Conservation (phyloP, 1,140 invertebrate species). For the Drosophila jambulina region DNA sequence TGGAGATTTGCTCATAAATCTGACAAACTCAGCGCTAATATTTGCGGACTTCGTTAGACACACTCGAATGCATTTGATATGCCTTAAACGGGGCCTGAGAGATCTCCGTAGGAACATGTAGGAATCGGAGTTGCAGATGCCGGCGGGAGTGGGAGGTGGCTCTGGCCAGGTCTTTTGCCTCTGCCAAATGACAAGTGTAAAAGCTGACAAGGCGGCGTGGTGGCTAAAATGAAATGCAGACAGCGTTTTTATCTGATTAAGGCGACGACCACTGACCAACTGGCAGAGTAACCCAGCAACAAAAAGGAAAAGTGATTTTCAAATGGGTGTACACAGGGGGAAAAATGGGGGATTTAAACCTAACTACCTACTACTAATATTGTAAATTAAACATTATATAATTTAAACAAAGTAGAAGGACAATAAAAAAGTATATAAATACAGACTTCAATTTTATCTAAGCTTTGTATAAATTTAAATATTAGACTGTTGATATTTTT, state of each 20-base stretch:
- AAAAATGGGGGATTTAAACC: background rate
- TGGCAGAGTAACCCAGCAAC: conserved; percentile 18
- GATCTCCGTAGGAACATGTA: conserved; percentile 25
- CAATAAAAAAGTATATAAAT: too few relatives aligned
- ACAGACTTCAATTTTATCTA: too few relatives aligned
- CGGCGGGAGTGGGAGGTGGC: conserved; percentile 5
- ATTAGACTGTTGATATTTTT: background rate
- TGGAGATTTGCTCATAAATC: conserved; percentile 84
- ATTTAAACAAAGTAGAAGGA: too few relatives aligned
- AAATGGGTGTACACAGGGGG: background rate
- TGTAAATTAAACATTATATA: too few relatives aligned
- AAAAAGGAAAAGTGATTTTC: conserved; percentile 44
- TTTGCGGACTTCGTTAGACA: conserved; percentile 84
- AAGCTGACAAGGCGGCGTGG: conserved; percentile 70
- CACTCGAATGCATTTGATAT: conserved; percentile 84
- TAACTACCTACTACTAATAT: too few relatives aligned
- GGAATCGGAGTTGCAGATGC: conserved; percentile 13
- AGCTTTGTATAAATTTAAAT: too few relatives aligned
- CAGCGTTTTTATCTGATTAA: conserved; percentile 75
- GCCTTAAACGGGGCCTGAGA: conserved; percentile 77
- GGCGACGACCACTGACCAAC: conserved; percentile 49
- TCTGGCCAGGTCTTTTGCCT: conserved; percentile 29
- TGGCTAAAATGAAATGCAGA: conserved; percentile 73
- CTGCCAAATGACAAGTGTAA: conserved; percentile 74
- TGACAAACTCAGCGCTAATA: conserved; percentile 84